Conservation (phyloP, 2,113 vertebrate species). For the Oreocharis arfaki region DNA sequence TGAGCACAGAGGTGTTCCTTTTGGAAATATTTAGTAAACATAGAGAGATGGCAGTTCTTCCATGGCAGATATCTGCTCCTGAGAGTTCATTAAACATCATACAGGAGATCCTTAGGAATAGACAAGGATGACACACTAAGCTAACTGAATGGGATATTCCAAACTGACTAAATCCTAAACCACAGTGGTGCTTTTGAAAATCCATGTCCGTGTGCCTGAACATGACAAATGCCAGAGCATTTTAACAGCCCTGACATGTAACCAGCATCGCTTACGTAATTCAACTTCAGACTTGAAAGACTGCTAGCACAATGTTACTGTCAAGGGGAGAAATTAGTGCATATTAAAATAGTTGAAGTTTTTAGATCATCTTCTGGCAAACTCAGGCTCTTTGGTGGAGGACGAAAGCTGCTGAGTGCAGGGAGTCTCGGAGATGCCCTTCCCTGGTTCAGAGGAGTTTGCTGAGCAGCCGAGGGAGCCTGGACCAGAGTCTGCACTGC, state of each 20-base stretch:
- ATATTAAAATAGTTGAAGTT: not conserved
- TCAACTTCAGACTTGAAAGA: not conserved
- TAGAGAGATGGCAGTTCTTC: not conserved
- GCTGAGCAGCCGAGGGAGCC: fast-evolving
- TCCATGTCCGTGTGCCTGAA: not conserved
- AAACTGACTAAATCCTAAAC: not conserved
- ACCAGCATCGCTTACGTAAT: not conserved
- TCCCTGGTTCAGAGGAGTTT: not conserved
- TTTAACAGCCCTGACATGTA: not conserved
- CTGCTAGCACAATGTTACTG: not conserved
- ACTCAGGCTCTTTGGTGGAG: not conserved
- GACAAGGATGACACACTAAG: not conserved
- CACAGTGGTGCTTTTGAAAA: not conserved
- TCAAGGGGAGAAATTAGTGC: not conserved
- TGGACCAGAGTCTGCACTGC: not conserved
- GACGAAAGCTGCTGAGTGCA: not conserved
- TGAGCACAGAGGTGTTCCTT: not conserved
- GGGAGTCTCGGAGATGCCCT: not conserved
- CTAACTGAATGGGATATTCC: not conserved
- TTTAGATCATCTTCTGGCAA: not conserved
- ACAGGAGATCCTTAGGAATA: not conserved
- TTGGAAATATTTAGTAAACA: not conserved
- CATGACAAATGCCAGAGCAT: not conserved
- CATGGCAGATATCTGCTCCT: not conserved
- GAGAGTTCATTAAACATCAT: not conserved